These are phyloP conservation scores for Polia nebulosa DNA, from an alignment of 2,888 invertebrate species.

Conservation along the genomic window DNA sequence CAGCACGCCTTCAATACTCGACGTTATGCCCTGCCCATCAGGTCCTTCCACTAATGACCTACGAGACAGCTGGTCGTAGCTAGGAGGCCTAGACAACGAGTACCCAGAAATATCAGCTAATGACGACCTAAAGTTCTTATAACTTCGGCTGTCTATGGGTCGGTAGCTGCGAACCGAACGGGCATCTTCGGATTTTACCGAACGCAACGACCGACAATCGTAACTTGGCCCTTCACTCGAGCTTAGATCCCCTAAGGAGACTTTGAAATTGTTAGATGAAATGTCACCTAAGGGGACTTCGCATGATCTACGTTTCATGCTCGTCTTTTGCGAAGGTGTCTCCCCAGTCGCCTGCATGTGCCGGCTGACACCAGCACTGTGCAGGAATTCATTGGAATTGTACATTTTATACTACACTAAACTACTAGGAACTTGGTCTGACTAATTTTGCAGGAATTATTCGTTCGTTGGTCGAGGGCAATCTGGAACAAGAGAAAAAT, in stretches of 20 bases:
- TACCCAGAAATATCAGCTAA: conserved; percentile 82
- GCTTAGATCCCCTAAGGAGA: conserved; percentile 85
- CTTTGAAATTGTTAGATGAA: conserved; percentile 86
- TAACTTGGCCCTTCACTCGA: conserved; percentile 80
- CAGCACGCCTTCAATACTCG: conserved; percentile 89
- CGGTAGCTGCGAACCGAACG: conserved; percentile 81
- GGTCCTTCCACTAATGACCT: conserved; percentile 85
- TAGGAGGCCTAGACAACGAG: conserved; percentile 84
- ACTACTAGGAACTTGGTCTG: conserved; percentile 87
- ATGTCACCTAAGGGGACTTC: conserved; percentile 88
- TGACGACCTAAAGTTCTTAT: conserved; percentile 87
- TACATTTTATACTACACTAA: conserved; percentile 83
- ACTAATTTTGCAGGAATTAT: conserved; percentile 88
- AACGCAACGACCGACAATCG: conserved; percentile 83
- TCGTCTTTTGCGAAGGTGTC: conserved; percentile 86
- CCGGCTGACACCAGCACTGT: conserved; percentile 87
- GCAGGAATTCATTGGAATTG: conserved; percentile 87
- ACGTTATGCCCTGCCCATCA: conserved; percentile 84
- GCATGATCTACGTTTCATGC: conserved; percentile 88
- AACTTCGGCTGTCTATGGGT: conserved; percentile 86
- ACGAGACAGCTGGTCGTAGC: conserved; percentile 87
- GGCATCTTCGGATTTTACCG: conserved; percentile 83
- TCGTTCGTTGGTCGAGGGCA: conserved; percentile 76
- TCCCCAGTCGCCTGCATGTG: conserved; percentile 89
- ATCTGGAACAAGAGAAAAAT: conserved; percentile 83